A percentile compares a stretch with the other conserved stretches of the same genome.
phyloP scores from a whole-genome alignment of 2,113 vertebrate species.

The Coregonus clupeaformis region DNA sequence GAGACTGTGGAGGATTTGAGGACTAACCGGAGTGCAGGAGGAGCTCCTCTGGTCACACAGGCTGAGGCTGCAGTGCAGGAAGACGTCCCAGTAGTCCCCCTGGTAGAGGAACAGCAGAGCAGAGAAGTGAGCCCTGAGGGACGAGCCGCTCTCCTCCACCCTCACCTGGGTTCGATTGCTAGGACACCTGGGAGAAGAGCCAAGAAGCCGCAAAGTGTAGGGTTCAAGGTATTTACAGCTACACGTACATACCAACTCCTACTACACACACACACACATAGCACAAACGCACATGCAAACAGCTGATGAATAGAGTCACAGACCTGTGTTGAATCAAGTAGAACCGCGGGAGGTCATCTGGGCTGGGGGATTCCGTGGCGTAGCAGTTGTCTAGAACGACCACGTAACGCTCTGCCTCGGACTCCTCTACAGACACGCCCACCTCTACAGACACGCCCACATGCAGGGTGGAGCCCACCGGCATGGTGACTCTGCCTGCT shows the following conservation, averaged over 20 bases:
- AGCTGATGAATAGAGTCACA: too few relatives aligned
- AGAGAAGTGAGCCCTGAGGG: constrained; percentile 6
- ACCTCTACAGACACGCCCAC: constrained; percentile 50
- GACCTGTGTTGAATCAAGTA: constrained; percentile 59
- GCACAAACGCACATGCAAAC: too few relatives aligned
- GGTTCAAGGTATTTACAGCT: too few relatives aligned
- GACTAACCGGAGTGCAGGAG: background rate
- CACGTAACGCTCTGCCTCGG: too few relatives aligned
- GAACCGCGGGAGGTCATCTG: constrained; percentile 22
- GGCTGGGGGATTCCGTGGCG: constrained; percentile 34
- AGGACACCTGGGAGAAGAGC: constrained; percentile 41
- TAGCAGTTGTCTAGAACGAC: too few relatives aligned
- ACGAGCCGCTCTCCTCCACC: constrained; percentile 41
- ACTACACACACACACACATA: too few relatives aligned
- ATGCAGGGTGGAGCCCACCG: constrained; percentile 46
- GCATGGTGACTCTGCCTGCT: constrained; percentile 31
- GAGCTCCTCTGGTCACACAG: constrained; percentile 1
- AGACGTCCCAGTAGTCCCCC: constrained; percentile 14
- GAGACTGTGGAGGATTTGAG: too few relatives aligned
- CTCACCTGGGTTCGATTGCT: constrained; percentile 39
- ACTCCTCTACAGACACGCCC: constrained; percentile 51
- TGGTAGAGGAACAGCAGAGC: constrained; percentile 34
- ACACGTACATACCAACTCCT: too few relatives aligned
- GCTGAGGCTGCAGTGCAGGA: constrained; percentile 18
- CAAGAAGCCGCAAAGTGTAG: too few relatives aligned